phyloP scores from a whole-genome alignment of 2,113 vertebrate species.

The Chaetorhynchus papuensis region DNA sequence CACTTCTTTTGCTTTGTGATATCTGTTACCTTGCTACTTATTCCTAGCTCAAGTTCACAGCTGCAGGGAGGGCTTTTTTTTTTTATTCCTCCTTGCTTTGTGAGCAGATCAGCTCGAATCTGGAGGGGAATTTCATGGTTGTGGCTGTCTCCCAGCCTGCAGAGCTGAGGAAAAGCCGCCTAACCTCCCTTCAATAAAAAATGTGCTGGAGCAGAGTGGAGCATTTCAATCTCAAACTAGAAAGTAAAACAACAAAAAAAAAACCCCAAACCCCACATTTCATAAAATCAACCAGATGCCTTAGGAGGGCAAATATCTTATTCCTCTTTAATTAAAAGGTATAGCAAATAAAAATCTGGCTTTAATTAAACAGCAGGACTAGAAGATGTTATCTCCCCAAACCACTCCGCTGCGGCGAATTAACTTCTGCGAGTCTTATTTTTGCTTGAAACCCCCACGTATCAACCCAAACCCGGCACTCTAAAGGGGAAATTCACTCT shows the following conservation, averaged over 20 bases:
- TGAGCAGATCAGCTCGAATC: neutral
- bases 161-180: neutral
- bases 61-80: neutral
- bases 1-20: neutral
- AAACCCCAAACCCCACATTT: neutral
- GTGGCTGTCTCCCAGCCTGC: neutral
- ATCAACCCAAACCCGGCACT: neutral
- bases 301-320: constrained; percentile 19
- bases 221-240: neutral
- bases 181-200: neutral
- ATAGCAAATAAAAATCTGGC: constrained; percentile 42
- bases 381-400: neutral
- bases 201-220: neutral
- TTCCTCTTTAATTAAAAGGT: constrained; percentile 62
- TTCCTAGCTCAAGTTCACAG: neutral
- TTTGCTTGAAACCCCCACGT: neutral
- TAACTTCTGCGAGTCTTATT: neutral
- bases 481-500: neutral
- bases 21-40: constrained; percentile 28
- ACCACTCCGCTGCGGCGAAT: neutral
- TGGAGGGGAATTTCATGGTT: neutral
- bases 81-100: neutral
- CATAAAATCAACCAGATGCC: constrained; percentile 44
- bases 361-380: constrained; percentile 38
- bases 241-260: neutral